Base-by-base conservation (phyloP, 2,888 invertebrate species). In the Thera obeliscata region DNA sequence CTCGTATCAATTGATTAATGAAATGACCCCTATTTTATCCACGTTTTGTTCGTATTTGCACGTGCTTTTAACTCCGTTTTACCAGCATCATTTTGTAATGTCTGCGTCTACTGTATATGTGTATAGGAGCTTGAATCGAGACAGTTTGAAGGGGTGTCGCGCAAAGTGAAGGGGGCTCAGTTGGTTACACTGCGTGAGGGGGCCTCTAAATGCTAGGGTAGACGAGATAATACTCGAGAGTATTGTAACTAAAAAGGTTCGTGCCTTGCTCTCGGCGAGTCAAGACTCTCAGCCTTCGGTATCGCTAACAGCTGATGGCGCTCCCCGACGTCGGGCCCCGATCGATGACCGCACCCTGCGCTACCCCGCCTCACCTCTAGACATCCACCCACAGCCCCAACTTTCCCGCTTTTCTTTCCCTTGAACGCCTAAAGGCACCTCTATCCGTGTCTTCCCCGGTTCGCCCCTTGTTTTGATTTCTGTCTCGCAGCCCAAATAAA, bases 371-470 rank as follows among this genome's bases (percentile, higher is more conserved):
- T 81, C 88, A 78, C 84, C 81, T 82, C 84, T 84, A 88, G 86
- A 87, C 86, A 80, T 74, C 70, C 76, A 74, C 81, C 81, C 81
- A 80, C 83, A 83, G 83, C 86, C 86, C 3, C 43, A 87, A 88
- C 89, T 89, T 90, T 90, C 89, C 86, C 88, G 86, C 88, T 87
- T 90, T 91, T 91, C 89, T 90, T 89, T 87, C 86, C 84, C 86
- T 81, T 78, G 72, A 80, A 78, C 81, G 76, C 75, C 67, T 70
- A 73, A 52, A 74, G 71, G 74, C 76, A 77, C 75, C 75, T 74
- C 70, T 68, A 68, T 74, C 75, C 77, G 70, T 76, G 78, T 76
- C 76, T 78, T 72, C 68, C 72, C 60, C 58, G 46, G n/a, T 35
- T 59, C 61, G 60, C 67, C 74, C 73, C 74, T 70, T 84, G 77